Conservation (phyloP, 2,797 vertebrate genomes). For the Xyrichtys novacula region DNA sequence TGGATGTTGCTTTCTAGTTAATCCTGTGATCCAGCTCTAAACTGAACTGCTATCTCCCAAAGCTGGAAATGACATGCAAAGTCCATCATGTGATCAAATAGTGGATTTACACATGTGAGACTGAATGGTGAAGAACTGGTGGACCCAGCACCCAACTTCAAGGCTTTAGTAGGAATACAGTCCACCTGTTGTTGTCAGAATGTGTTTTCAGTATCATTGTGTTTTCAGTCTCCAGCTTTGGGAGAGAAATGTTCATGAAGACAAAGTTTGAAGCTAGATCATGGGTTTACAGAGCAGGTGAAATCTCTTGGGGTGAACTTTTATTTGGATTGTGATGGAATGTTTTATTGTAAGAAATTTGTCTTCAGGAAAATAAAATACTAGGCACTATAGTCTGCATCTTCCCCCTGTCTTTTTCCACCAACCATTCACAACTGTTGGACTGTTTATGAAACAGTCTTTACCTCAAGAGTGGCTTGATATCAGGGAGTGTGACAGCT, state of each 20-base stretch:
- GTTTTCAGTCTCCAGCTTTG: slow-evolving; percentile 46
- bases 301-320: slow-evolving; percentile 56
- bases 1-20: slow-evolving; percentile 58
- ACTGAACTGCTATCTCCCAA: slow-evolving; percentile 45
- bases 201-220: slow-evolving; percentile 1
- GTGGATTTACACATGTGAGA: slow-evolving; percentile 3
- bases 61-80: slow-evolving; percentile 48
- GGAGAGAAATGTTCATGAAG: slow-evolving; percentile 45
- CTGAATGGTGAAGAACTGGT: neutral
- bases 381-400: slow-evolving; percentile 71
- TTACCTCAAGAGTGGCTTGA: too few species aligned
- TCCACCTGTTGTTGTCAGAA: neutral
- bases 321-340: slow-evolving; percentile 78
- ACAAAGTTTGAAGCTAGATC: slow-evolving; percentile 48
- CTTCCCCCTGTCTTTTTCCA: slow-evolving; percentile 1
- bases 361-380: slow-evolving; percentile 84
- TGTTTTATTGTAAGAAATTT: slow-evolving; percentile 79
- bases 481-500: too few species aligned
- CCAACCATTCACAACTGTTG: neutral
- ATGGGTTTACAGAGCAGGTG: slow-evolving; percentile 59
- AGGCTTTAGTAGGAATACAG: neutral
- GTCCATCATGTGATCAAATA: slow-evolving; percentile 51
- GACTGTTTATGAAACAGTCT: too few species aligned
- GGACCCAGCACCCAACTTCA: slow-evolving; percentile 6
- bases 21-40: slow-evolving; percentile 60